These are phyloP conservation scores for Acanthurus lineatus DNA, from an alignment of 2,797 vertebrate species.

Conservation along the genomic window DNA sequence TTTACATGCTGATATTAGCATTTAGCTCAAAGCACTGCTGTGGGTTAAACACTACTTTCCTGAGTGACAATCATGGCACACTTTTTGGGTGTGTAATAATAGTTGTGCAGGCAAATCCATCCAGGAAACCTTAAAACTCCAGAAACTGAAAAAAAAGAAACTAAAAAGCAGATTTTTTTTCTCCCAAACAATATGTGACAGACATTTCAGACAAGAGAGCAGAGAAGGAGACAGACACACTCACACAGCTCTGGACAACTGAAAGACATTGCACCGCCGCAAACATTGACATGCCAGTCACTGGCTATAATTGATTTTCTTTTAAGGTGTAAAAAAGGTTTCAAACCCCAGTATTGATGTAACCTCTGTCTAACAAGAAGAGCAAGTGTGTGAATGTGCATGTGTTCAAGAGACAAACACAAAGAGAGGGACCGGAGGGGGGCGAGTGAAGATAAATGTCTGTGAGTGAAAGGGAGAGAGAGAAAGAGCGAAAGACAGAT, in stretches of 20 bases:
- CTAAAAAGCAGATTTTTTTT: conserved; percentile 14
- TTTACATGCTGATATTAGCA: too few species aligned
- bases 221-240: conserved; percentile 34
- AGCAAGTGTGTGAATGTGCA: conserved; percentile 37
- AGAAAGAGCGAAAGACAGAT: conserved; percentile 21
- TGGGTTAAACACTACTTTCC: too few species aligned
- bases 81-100: too few species aligned
- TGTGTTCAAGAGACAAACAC: conserved; percentile 45
- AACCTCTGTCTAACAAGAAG: conserved; percentile 56
- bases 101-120: too few species aligned
- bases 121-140: too few species aligned
- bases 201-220: conserved; percentile 30
- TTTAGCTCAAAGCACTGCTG: too few species aligned
- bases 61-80: too few species aligned
- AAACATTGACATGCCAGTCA: conserved; percentile 69
- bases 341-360: conserved; percentile 61
- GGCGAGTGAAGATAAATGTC: conserved; percentile 20
- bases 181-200: conserved; percentile 19
- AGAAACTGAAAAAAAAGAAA: conserved; percentile 2
- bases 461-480: conserved; percentile 12
- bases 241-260: conserved; percentile 24
- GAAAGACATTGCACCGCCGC: conserved; percentile 26
- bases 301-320: conserved; percentile 75
- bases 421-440: not conserved
- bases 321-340: conserved; percentile 74